These are phyloP conservation scores for Ctenosaura bakeri DNA, from an alignment of 2,797 vertebrate species.

Conservation along the genomic window DNA sequence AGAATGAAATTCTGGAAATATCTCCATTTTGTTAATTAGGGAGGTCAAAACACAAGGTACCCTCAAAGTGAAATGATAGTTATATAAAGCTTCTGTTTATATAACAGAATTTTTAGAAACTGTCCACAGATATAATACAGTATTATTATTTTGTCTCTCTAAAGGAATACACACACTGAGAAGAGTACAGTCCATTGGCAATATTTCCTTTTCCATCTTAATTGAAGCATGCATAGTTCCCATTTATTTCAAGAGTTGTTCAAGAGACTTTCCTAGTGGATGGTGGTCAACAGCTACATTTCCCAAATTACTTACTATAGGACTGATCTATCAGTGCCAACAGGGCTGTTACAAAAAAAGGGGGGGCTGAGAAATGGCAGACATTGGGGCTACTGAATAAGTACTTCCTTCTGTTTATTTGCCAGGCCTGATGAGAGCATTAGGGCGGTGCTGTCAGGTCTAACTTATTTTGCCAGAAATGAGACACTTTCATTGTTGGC, in stretches of 20 bases:
- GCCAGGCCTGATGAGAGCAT: slow-evolving; percentile 32
- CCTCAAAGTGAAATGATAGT: neutral
- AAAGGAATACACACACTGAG: neutral
- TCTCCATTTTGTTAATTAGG: slow-evolving; percentile 33
- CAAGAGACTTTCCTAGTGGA: neutral
- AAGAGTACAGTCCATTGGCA: neutral
- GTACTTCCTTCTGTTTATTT: neutral
- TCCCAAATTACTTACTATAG: slow-evolving; percentile 9
- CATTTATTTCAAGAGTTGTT: slow-evolving; percentile 18
- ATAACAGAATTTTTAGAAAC: slow-evolving; percentile 9
- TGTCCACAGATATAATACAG: neutral
- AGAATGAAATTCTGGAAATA: slow-evolving; percentile 17
- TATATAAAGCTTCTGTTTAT: slow-evolving; percentile 16
- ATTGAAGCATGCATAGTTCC: neutral
- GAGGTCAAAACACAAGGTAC: rapidly evolving
- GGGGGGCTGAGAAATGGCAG: neutral
- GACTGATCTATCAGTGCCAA: slow-evolving; percentile 17
- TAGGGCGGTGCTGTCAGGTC: slow-evolving; percentile 10
- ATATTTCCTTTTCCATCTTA: neutral
- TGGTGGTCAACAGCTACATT: slow-evolving; percentile 1
- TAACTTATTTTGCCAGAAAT: slow-evolving; percentile 34
- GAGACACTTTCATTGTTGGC: slow-evolving; percentile 54
- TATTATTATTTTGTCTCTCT: neutral
- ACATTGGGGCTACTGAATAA: neutral
- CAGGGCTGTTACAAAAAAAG: neutral